Conservation (phyloP, 2,113 vertebrate species). For the Butorides virescens region DNA sequence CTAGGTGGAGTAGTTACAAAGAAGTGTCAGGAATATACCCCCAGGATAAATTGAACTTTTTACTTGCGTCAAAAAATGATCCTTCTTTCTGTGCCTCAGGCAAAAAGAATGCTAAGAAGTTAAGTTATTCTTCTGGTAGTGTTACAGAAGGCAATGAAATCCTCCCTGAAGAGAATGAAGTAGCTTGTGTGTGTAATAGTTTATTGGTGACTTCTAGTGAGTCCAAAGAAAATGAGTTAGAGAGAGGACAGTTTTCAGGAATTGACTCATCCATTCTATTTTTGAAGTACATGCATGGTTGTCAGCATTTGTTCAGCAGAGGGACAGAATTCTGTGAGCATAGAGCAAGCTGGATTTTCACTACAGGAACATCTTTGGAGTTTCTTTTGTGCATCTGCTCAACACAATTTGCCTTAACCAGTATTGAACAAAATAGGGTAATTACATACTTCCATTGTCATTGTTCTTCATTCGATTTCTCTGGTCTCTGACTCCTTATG, state of each 20-base stretch:
- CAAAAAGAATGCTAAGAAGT: constrained; percentile 43
- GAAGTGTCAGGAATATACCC: constrained; percentile 32
- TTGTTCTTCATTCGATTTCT: neutral
- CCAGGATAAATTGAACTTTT: constrained; percentile 32
- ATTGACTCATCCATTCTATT: neutral
- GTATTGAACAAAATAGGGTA: neutral
- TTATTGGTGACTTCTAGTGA: neutral
- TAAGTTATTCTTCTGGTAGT: neutral
- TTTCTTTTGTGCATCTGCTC: neutral
- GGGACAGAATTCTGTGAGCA: neutral
- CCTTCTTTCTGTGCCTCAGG: constrained; percentile 36
- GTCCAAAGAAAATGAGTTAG: neutral
- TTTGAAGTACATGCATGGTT: neutral
- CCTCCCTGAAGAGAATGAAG: constrained; percentile 6
- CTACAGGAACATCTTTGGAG: neutral
- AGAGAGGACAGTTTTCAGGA: neutral
- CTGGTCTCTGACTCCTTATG: neutral
- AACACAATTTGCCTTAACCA: neutral
- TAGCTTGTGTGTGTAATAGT: neutral
- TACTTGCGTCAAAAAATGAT: constrained; percentile 25
- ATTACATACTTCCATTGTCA: neutral
- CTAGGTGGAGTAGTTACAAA: neutral
- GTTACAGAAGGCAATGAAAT: neutral
- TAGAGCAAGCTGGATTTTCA: neutral
- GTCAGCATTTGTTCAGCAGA: neutral